Conservation (phyloP, 2,888 invertebrate species). For the Apamea crenata region DNA sequence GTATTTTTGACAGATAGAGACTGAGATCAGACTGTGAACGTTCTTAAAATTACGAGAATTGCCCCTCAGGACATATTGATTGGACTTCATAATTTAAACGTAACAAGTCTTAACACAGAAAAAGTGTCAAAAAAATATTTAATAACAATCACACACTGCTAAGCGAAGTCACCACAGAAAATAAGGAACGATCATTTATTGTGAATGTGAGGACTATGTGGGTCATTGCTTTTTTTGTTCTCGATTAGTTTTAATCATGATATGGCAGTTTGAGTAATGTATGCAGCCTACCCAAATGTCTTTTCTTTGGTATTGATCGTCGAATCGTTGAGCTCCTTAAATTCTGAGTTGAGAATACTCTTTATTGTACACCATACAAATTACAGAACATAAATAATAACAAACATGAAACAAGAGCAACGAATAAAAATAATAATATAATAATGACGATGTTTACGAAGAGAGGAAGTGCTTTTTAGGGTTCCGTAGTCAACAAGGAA, state of each 20-base stretch:
- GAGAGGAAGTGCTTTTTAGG: too few relatives aligned
- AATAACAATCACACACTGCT: not conserved
- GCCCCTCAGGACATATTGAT: not conserved
- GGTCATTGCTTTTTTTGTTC: not conserved
- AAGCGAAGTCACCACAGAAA: too few relatives aligned
- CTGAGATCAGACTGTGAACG: too few relatives aligned
- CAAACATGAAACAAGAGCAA: too few relatives aligned
- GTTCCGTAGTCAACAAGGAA: too few relatives aligned
- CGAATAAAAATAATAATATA: too few relatives aligned
- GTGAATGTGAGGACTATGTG: not conserved
- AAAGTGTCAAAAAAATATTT: not conserved
- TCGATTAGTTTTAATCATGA: not conserved
- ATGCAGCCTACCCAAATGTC: not conserved
- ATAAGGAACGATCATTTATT: not conserved
- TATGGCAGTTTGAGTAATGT: not conserved
- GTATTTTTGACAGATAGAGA: too few relatives aligned
- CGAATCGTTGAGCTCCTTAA: not conserved
- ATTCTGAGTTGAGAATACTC: not conserved
- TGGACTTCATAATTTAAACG: not conserved
- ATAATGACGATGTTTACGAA: too few relatives aligned
- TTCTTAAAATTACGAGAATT: not conserved
- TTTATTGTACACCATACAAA: too few relatives aligned
- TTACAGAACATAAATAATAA: too few relatives aligned
- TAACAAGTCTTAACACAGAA: not conserved
- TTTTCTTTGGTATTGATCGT: not conserved